phyloP scores from a whole-genome alignment of 2,113 vertebrate genomes.

The Dinomys branickii region DNA sequence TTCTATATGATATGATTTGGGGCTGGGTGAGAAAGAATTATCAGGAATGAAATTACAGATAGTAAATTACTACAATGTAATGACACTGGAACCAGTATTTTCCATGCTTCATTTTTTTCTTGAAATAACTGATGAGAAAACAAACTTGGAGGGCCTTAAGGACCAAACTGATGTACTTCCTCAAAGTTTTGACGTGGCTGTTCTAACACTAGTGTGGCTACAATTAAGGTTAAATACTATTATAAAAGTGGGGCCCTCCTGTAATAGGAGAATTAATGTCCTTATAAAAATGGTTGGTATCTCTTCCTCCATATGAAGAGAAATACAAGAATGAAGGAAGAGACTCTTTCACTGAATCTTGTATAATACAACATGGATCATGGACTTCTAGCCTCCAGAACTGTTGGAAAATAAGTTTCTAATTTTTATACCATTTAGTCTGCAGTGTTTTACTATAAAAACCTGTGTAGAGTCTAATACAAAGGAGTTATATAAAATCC shows the following conservation, averaged over 20 bases:
- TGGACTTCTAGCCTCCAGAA: neutral
- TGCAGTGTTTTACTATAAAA: neutral
- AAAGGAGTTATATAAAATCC: neutral
- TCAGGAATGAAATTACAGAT: neutral
- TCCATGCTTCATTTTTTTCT: slow-evolving; percentile 31
- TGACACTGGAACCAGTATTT: neutral
- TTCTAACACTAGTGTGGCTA: neutral
- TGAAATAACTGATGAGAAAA: slow-evolving; percentile 24
- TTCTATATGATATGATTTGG: neutral
- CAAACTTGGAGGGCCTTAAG: neutral
- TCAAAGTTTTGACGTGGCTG: neutral
- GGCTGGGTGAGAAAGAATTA: neutral
- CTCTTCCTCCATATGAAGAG: neutral
- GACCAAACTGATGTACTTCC: neutral
- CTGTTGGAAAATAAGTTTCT: neutral
- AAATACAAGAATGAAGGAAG: neutral
- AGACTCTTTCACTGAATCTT: neutral
- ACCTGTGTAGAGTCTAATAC: neutral
- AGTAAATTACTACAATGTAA: neutral
- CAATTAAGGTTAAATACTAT: neutral
- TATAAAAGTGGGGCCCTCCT: neutral
- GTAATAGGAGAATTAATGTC: neutral
- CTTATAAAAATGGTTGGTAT: neutral
- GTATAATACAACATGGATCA: neutral
- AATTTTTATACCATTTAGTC: neutral